A percentile compares a stretch with the other conserved stretches of the same genome.
Conservation (phyloP, 2,113 vertebrate species). For the Polypterus bichir region DNA sequence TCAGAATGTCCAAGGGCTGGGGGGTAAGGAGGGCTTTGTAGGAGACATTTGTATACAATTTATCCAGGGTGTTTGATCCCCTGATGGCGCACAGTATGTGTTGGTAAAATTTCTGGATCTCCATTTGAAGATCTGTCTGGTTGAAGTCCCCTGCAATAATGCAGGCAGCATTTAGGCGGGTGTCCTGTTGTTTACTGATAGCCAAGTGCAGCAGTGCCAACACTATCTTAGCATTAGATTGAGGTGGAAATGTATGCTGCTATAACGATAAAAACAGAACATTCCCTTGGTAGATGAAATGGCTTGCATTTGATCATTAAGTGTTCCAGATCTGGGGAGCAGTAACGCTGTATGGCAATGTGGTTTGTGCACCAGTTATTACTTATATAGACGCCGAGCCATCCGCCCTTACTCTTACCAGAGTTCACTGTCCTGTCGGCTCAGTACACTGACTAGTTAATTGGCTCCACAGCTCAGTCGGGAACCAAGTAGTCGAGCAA, state of each 20-base stretch:
- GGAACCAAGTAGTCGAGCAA: too few species aligned
- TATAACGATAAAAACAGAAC: too few species aligned
- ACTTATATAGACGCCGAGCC: background rate
- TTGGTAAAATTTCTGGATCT: background rate
- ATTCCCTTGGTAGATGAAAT: conserved; percentile 1
- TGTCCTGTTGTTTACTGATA: conserved; percentile 4
- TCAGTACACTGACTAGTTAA: too few species aligned
- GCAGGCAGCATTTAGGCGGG: background rate
- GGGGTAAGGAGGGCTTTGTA: background rate
- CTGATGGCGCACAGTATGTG: background rate
- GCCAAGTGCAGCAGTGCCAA: background rate
- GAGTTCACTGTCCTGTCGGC: too few species aligned
- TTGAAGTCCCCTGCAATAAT: conserved; percentile 4
- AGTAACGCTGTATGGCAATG: background rate
- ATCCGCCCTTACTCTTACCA: background rate
- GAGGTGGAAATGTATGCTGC: too few species aligned
- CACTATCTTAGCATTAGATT: too few species aligned
- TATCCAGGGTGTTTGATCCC: conserved; percentile 1
- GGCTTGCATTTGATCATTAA: conserved; percentile 1
- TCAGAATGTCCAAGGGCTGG: background rate
- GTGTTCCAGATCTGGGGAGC: background rate
- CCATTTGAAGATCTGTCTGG: conserved; percentile 1
- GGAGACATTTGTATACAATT: background rate
- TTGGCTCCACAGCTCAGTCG: too few species aligned
- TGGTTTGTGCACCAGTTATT: conserved; percentile 2